Percentiles rank a stretch among this genome's conserved stretches.
These are phyloP conservation scores for Emydocephalus ijimae DNA, from an alignment of 2,113 vertebrate genomes.

Conservation along the genomic window DNA sequence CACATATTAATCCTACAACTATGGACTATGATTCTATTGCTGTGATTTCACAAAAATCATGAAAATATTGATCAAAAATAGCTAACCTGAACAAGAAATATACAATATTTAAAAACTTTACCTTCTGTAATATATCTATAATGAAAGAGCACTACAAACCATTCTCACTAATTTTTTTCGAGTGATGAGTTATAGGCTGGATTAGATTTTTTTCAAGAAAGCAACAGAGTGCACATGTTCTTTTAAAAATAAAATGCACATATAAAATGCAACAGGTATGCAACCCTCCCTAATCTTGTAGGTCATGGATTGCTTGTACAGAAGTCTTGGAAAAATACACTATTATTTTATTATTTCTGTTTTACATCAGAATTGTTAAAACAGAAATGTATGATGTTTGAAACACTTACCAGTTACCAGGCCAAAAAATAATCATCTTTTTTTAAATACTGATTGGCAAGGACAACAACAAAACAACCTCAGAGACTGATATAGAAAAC, in stretches of 20 bases:
- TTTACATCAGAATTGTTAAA: constrained; percentile 11
- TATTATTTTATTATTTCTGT: not conserved
- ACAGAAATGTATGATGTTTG: constrained; percentile 1
- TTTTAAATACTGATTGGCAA: not conserved
- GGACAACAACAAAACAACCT: not conserved
- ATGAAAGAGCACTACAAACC: not conserved
- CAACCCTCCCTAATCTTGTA: not conserved
- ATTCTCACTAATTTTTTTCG: not conserved
- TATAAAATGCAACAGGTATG: not conserved
- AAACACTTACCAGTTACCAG: constrained; percentile 24
- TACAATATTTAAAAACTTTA: not conserved
- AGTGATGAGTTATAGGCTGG: not conserved
- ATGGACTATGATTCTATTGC: not conserved
- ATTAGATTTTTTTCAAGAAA: not conserved
- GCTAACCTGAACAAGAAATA: not conserved
- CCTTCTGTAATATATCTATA: not conserved
- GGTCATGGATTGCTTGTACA: not conserved
- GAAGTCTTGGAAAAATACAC: not conserved
- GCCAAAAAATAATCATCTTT: not conserved
- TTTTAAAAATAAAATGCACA: not conserved
- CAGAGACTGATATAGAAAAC: not conserved
- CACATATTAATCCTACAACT: not conserved
- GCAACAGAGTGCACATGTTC: not conserved
- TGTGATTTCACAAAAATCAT: not conserved
- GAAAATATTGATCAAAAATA: not conserved